Conservation (phyloP, 2,888 invertebrate species). For the Syrista parreyssii region DNA sequence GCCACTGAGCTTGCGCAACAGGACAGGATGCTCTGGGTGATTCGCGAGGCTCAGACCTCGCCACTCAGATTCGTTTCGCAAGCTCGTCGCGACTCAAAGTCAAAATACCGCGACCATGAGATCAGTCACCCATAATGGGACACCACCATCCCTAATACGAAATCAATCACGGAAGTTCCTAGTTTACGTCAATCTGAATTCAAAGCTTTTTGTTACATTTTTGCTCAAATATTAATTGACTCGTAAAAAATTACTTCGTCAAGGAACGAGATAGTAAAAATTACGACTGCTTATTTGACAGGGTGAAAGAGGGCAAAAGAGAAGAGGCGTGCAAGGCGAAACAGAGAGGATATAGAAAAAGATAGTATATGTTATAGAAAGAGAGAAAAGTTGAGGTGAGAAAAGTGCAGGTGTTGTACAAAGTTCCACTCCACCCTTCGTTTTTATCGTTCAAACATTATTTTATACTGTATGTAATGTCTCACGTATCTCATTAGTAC, state of each 20-base stretch:
- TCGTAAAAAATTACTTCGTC: neutral
- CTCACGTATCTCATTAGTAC: neutral
- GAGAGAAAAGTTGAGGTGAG: conserved; percentile 3
- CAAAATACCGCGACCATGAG: conserved; percentile 37
- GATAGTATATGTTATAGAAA: neutral
- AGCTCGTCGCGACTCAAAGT: conserved; percentile 47
- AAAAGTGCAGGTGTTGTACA: conserved; percentile 3
- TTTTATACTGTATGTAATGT: neutral
- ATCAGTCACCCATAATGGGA: conserved; percentile 36
- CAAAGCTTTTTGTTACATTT: neutral
- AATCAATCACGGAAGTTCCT: conserved; percentile 33
- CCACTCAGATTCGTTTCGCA: conserved; percentile 29
- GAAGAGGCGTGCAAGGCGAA: neutral
- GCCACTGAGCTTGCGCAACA: conserved; percentile 31
- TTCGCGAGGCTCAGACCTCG: conserved; percentile 25
- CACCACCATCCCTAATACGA: conserved; percentile 25
- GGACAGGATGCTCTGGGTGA: conserved; percentile 20
- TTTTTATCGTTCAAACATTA: neutral
- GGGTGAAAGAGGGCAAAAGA: neutral
- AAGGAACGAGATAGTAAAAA: neutral
- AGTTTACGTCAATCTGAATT: neutral
- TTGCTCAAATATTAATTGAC: neutral
- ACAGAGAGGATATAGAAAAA: neutral
- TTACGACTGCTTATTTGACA: conserved; percentile 2
- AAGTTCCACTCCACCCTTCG: neutral